Evolutionary conservation across 2,113 vertebrate genomes (phyloP), one percentile per base, ranked within the genome.

Genomic region (Budorcas taxicolor): DNA sequence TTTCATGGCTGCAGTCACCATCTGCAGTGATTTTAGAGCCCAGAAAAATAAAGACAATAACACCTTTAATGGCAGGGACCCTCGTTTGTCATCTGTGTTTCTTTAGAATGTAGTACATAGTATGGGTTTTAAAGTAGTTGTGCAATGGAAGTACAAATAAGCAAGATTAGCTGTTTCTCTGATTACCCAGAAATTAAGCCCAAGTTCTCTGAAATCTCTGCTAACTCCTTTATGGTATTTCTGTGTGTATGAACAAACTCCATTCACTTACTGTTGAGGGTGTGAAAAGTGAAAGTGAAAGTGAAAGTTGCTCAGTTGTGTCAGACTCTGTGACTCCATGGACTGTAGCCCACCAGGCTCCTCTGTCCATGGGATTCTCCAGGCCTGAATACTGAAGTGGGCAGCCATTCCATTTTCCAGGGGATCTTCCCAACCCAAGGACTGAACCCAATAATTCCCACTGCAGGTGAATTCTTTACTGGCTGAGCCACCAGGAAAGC

Each of bases 321-420:
- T 71, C n/a, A 36, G 19, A 71, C n/a, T 71, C n/a, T 36, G 67
- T 1, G 62, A 64, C 15, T 1, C 15, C 31, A 4, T 17, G 15
- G 31, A n/a, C 62, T 33, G 0, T 23, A 21, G 9, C 10, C n/a
- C 0, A 0, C n/a, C 67, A 71, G 19, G 19, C 67, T 71, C 67
- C n/a, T 71, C n/a, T 71, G n/a, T 71, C n/a, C 67, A 71, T 71
- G n/a, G 62, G 62, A 67, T 67, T n/a, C 33, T 67, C 7, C 33
- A 67, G 33, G 33, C 33, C 62, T 67, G 62, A 67, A 19, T 67
- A 67, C 19, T 71, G n/a, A 21, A 71, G 67, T 36, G 67, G n/a
- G n/a, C 5, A 36, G 19, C 67, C n/a, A 12, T 71, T 71, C 10
- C 67, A 12, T 71, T 71, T 71, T 6, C 19, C 17, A 23, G 67